Evolutionary conservation across 2,888 invertebrate species (phyloP), one percentile per base, ranked within the genome.

Genomic region (Euplagia quadripunctaria): DNA sequence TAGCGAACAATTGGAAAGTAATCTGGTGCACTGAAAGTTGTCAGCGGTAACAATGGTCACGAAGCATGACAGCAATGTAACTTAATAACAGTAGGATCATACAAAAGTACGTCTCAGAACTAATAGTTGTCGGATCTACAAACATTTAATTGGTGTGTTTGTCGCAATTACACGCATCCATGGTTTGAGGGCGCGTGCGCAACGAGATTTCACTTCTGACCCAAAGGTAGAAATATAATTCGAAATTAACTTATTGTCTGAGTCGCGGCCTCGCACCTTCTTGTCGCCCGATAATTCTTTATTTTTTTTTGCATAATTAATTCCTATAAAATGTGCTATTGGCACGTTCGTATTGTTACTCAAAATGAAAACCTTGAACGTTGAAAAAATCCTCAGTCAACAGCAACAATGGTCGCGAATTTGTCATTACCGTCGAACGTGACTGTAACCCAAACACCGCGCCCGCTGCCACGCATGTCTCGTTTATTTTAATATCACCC

Each of bases 131-230:
- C 91, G 88, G 91, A 89, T 91, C 87, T 90, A 89, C 88, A 86
- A 90, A 89, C 88, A 84, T 86, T 92, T 95, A 94, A 94, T 95
- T 94, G 91, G 85, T 85, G 83, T 88, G 89, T 93, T 92, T 94
- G 92, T 88, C 86, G 87, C 94, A 94, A 95, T 95, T 94, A 95
- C 93, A 94, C 93, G 95, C 95, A 92, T 94, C 94, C 94, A 90
- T 91, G 92, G 89, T 92, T 93, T 90, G 91, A 92, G 93, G 93
- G 92, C 94, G 89, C 86, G 78, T 83, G 83, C 84, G 82, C 86
- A 82, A 80, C 86, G 86, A 90, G 94, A 93, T 95, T 95, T 95
- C 94, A 91, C 94, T 94, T 93, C 89, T 93, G 93, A 93, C 94
- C 94, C 87, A 88, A 75, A 90, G 88, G 87, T 88, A 90, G 89